Conservation (phyloP, 2,797 vertebrate genomes). For the Bryconaethiops microstoma region DNA sequence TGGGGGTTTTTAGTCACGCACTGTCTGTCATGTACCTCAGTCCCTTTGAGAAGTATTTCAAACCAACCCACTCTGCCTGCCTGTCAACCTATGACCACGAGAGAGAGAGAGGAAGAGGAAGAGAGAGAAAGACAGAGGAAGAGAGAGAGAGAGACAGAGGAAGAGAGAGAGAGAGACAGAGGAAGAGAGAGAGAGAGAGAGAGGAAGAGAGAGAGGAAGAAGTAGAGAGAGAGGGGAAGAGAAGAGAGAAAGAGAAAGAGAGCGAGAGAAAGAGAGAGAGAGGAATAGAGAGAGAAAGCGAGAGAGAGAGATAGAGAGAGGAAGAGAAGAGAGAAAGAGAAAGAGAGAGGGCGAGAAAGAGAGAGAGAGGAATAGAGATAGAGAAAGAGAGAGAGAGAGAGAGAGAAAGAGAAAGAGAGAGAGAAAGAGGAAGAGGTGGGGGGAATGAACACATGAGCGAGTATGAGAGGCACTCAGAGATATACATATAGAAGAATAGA, state of each 20-base stretch:
- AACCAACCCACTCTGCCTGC: slow-evolving; percentile 44
- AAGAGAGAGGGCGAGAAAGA: not conserved
- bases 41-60: slow-evolving; percentile 66
- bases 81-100: slow-evolving; percentile 51
- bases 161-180: slow-evolving; percentile 36
- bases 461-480: slow-evolving; percentile 25
- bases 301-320: slow-evolving; percentile 26
- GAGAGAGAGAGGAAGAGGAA: slow-evolving; percentile 36
- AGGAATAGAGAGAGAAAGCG: slow-evolving; percentile 37
- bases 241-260: slow-evolving; percentile 1
- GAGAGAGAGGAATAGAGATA: not conserved
- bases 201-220: too few relatives aligned
- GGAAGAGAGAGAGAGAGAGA: slow-evolving; percentile 7
- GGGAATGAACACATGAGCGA: slow-evolving; percentile 27
- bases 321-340: too few relatives aligned
- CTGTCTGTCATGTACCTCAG: slow-evolving; percentile 71
- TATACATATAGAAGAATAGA: slow-evolving; percentile 19
- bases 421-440: not conserved
- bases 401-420: not conserved
- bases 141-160: slow-evolving; percentile 35
- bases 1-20: slow-evolving; percentile 73
- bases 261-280: slow-evolving; percentile 48
- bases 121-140: slow-evolving; percentile 34
- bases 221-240: too few relatives aligned
- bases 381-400: not conserved